These are phyloP conservation scores for Lota lota DNA, from an alignment of 2,113 vertebrate genomes.

Conservation along the genomic window DNA sequence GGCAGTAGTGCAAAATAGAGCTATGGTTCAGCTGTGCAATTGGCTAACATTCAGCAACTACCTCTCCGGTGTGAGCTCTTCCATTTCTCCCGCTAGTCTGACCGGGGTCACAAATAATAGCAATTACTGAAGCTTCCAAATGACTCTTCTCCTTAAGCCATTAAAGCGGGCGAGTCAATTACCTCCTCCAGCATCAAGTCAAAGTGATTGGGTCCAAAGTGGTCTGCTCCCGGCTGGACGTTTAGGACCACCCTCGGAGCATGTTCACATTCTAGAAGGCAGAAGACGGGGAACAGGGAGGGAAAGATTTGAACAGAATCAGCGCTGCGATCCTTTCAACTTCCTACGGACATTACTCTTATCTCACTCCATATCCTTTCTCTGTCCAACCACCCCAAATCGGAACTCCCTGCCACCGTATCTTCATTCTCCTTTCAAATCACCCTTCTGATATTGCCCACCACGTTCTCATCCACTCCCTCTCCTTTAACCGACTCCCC, in stretches of 20 bases:
- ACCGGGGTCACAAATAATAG: too few species aligned
- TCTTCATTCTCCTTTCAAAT: slow-evolving; percentile 5
- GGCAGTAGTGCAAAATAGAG: too few species aligned
- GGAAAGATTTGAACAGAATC: neutral
- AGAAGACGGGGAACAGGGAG: neutral
- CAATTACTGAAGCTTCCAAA: neutral
- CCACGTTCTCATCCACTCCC: slow-evolving; percentile 13
- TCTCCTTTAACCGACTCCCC: neutral
- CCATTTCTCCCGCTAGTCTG: too few species aligned
- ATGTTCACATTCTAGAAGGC: slow-evolving; percentile 58
- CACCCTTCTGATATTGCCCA: slow-evolving; percentile 3
- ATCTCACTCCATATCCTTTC: slow-evolving; percentile 19
- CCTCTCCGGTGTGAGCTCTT: too few species aligned
- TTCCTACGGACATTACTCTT: slow-evolving; percentile 25
- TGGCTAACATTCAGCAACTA: too few species aligned
- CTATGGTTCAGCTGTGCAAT: too few species aligned
- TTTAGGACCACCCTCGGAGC: slow-evolving; percentile 80
- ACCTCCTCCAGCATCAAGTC: slow-evolving; percentile 85
- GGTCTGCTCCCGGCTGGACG: slow-evolving; percentile 80
- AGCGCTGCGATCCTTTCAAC: slow-evolving; percentile 27
- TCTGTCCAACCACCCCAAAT: neutral
- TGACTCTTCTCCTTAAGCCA: neutral
- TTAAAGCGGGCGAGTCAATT: slow-evolving; percentile 7
- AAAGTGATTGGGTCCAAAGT: slow-evolving; percentile 77
- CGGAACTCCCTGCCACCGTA: neutral